Base-by-base conservation (phyloP, 2,113 vertebrate species). In the Hassar affinis region DNA sequence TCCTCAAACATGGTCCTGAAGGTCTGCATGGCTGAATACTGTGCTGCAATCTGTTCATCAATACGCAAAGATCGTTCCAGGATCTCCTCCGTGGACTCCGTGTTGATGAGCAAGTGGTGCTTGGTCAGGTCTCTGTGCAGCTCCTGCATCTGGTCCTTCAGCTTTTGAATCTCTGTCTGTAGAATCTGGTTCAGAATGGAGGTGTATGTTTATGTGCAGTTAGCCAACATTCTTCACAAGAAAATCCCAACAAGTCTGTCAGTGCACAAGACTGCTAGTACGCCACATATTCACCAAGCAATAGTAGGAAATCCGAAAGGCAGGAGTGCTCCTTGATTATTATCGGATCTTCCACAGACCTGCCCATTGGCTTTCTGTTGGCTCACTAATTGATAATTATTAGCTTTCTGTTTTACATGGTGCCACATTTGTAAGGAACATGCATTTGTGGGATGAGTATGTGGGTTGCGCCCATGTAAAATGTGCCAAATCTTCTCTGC, bases 141-240 rank as follows among this genome's bases (percentile, higher is more conserved):
- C 88, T 97, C 96, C 93, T 98, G 97, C 15, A 98, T 95, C 92
- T 97, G 96, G 86, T 98, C 96, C 91, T 99, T 98, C 90, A 99
- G 90, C 83, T 86, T 93, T 93, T 98, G 96, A 45, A 96, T 93
- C 87, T 98, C 96, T 0, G 83, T 91, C 91, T 98, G 97, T 57
- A 99, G 94, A 79, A 83, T 90, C 97, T 98, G 85, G 57, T 4
- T n/a, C 15, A 82, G 27, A 42, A 45, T 80, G 42, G 22, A 25
- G 33, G 54, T 45, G 74, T 62, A 88, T 51, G 68, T 61, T 80
- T n/a, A 83, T 5, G 54, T 27, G 15, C 68, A 52, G 27, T 72
- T 49, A 69, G 18, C 3, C 3, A 69, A 51, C 14, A n/a, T 3
- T 14, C 45, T 15, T 49, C 12, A 27, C 25, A 47, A 14, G 42